Conservation (phyloP, 1,140 invertebrate genomes). For the Harpegnathos saltator region DNA sequence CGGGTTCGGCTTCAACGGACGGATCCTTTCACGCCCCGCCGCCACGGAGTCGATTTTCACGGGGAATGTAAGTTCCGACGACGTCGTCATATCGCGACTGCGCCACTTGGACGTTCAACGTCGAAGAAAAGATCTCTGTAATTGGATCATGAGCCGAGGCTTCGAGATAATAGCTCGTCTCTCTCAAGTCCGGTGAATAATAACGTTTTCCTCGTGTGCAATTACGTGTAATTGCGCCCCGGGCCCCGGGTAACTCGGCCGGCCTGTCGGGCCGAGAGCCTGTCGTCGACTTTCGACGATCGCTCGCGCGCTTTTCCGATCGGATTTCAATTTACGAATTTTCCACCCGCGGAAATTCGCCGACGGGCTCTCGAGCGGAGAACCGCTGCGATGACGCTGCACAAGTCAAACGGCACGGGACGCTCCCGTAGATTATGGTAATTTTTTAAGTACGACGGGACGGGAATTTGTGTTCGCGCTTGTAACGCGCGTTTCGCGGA, state of each 20-base stretch:
- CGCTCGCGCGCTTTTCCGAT: no score
- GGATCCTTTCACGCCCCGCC: not conserved
- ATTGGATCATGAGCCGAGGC: not conserved
- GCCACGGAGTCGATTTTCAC: no score
- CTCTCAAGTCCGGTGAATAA: no score
- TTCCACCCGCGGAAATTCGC: no score
- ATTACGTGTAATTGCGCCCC: no score
- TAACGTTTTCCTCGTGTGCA: no score
- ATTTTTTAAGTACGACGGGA: not conserved
- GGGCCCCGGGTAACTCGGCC: no score
- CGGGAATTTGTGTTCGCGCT: not conserved
- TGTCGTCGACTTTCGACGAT: no score
- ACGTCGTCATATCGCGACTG: not conserved
- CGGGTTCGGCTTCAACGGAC: not conserved
- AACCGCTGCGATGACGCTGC: no score
- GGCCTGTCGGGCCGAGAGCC: no score
- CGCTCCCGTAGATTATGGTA: not conserved
- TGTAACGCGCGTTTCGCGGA: not conserved
- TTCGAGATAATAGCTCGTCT: not conserved
- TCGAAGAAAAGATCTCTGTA: conserved; percentile 2
- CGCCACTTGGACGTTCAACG: not conserved
- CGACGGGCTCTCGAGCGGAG: not conserved
- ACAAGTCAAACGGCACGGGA: no score
- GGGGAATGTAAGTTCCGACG: not conserved
- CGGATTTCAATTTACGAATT: no score